Conservation (phyloP, 2,797 vertebrate species). For the Cuculus canorus region DNA sequence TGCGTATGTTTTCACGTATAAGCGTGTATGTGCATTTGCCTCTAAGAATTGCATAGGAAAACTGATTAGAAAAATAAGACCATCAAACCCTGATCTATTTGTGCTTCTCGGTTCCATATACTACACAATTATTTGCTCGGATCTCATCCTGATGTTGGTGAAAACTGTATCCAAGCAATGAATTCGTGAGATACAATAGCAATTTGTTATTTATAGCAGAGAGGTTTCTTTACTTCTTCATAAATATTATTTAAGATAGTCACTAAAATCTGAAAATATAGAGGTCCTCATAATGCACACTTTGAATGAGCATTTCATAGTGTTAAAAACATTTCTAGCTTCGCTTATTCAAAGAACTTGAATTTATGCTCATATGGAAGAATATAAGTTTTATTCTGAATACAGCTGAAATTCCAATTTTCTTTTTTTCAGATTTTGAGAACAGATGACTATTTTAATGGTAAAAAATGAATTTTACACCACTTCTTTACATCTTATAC, state of each 20-base stretch:
- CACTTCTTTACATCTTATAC: neutral
- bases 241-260: neutral
- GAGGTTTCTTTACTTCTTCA: neutral
- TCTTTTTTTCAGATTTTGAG: neutral
- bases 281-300: neutral
- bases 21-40: neutral
- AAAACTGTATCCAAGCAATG: neutral
- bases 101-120: slow-evolving; percentile 16
- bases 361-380: too few species aligned
- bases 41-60: slow-evolving; percentile 7
- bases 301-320: neutral
- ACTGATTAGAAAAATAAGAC: slow-evolving; percentile 34
- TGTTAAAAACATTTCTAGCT: neutral
- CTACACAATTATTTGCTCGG: neutral
- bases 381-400: neutral
- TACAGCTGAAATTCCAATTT: neutral
- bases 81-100: neutral
- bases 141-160: neutral
- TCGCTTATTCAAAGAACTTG: neutral
- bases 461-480: neutral
- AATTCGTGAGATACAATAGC: neutral
- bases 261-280: neutral
- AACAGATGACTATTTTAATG: neutral
- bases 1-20: neutral
- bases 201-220: neutral